Percentiles rank a stretch among this genome's conserved stretches.
phyloP scores from a whole-genome alignment of 2,888 invertebrate genomes.

The Zaprionus bogoriensis region DNA sequence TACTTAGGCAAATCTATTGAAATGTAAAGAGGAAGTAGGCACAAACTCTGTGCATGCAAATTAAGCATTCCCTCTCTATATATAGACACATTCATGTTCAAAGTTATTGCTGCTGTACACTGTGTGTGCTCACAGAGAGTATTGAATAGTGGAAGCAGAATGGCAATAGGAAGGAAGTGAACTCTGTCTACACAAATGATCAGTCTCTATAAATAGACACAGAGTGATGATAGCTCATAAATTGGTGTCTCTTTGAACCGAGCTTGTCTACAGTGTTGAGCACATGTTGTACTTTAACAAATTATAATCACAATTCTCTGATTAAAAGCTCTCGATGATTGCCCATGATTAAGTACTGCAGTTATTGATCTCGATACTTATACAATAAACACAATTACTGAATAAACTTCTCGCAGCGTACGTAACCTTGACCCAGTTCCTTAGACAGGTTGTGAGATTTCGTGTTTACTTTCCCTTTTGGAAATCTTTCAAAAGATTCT shows the following conservation, averaged over 20 bases:
- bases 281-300: background rate
- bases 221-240: background rate
- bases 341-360: background rate
- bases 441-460: background rate
- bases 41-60: too few species aligned
- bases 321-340: background rate
- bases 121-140: background rate
- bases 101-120: too few species aligned
- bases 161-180: background rate
- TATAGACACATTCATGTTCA: too few species aligned
- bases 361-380: too few species aligned
- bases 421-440: background rate
- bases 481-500: background rate
- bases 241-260: background rate
- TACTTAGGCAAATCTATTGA: too few species aligned
- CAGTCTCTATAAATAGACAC: background rate
- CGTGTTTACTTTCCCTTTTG: background rate
- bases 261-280: background rate
- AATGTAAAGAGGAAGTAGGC: too few species aligned
- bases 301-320: background rate
- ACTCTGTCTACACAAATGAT: background rate
- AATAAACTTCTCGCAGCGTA: background rate
- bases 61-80: too few species aligned
- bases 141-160: background rate
- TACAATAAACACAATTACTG: background rate